phyloP scores from a whole-genome alignment of 1,140 invertebrate genomes.

The Himalopsyche phryganea region DNA sequence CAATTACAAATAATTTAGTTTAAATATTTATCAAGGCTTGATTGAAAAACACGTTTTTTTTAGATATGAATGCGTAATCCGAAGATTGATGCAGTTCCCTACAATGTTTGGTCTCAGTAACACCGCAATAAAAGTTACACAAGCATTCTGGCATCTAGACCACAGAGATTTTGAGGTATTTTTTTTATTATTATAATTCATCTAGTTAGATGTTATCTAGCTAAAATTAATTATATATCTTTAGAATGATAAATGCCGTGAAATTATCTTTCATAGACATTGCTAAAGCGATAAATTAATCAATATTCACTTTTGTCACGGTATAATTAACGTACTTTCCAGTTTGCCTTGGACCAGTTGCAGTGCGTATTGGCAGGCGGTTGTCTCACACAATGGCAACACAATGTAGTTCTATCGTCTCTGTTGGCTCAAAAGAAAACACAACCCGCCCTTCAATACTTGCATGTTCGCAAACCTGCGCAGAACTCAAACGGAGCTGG shows the following conservation, averaged over 20 bases:
- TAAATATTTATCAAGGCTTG: no score
- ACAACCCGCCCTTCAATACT: slow-evolving; percentile 39
- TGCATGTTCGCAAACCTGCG: slow-evolving; percentile 36
- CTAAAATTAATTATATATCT: no score
- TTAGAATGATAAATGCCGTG: no score
- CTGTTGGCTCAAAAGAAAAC: slow-evolving; percentile 47
- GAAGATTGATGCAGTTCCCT: slow-evolving; percentile 70
- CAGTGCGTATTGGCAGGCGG: slow-evolving; percentile 43
- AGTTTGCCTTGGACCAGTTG: slow-evolving; percentile 55
- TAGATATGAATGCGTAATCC: slow-evolving; percentile 54
- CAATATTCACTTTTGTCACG: no score
- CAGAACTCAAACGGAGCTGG: slow-evolving; percentile 10
- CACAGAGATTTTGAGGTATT: slow-evolving; percentile 67
- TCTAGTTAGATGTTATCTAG: neutral
- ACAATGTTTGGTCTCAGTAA: slow-evolving; percentile 68
- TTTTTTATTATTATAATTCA: no score
- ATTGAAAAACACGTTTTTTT: slow-evolving; percentile 9
- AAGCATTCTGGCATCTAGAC: slow-evolving; percentile 84
- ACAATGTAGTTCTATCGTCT: slow-evolving; percentile 45
- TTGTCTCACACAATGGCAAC: slow-evolving; percentile 51
- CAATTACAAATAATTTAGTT: neutral
- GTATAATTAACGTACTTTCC: no score
- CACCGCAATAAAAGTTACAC: slow-evolving; percentile 69
- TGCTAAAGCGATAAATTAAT: no score
- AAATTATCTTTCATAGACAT: no score